Conservation (phyloP, 2,797 vertebrate genomes). For the Diplodus sargus region DNA sequence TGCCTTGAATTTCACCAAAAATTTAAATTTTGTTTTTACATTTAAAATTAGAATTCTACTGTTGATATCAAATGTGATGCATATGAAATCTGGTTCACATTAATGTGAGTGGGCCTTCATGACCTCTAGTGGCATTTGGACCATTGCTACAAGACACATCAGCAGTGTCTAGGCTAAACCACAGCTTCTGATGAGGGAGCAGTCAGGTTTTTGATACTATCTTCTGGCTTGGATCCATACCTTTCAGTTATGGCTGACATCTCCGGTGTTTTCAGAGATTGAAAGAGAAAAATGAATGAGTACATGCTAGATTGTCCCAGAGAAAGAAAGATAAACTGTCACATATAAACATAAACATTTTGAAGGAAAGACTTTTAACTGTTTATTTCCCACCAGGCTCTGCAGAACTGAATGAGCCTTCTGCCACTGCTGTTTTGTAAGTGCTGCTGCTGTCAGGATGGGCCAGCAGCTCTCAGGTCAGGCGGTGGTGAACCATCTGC, state of each 20-base stretch:
- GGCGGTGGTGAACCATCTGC: constrained; percentile 90
- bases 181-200: background rate
- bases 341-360: background rate
- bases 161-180: too few species aligned
- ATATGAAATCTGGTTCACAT: too few species aligned
- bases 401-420: constrained; percentile 71
- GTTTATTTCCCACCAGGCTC: constrained; percentile 37
- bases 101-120: too few species aligned
- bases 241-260: background rate
- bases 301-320: background rate
- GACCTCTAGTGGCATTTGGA: background rate
- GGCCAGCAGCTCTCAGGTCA: constrained; percentile 96
- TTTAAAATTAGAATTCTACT: too few species aligned
- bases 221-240: background rate
- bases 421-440: constrained; percentile 34
- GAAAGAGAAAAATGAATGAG: background rate
- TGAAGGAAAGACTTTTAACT: background rate
- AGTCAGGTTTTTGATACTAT: background rate
- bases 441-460: constrained; percentile 83
- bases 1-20: too few species aligned
- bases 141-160: background rate
- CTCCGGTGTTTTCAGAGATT: background rate
- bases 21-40: too few species aligned
- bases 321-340: background rate
- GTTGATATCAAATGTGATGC: too few species aligned